These are phyloP conservation scores for Sepioteuthis lessoniana DNA, from an alignment of 2,888 invertebrate genomes.

Conservation along the genomic window DNA sequence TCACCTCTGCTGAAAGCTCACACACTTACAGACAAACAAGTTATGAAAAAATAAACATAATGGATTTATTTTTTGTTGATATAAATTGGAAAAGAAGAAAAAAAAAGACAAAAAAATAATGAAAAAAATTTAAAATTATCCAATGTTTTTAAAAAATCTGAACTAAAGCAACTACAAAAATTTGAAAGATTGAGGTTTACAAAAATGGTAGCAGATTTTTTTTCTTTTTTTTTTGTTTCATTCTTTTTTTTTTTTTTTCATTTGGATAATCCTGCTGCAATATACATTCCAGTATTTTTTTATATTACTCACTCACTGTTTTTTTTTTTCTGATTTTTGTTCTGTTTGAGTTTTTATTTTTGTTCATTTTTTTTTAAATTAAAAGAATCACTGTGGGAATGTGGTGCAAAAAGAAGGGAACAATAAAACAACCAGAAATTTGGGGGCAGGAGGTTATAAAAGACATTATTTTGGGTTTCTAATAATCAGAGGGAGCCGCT, in stretches of 20 bases:
- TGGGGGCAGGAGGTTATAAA: not conserved
- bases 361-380: not conserved
- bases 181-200: not conserved
- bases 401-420: not conserved
- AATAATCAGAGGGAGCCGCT: not conserved
- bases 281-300: slow-evolving; percentile 1
- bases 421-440: not conserved
- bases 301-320: slow-evolving; percentile 24
- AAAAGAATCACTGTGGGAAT: slow-evolving; percentile 7
- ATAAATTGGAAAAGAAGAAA: not conserved
- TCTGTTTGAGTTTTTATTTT: not conserved
- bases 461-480: slow-evolving; percentile 17
- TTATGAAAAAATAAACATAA: not conserved
- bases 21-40: slow-evolving; percentile 25
- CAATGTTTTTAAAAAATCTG: not conserved
- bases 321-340: not conserved
- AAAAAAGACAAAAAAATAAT: not conserved
- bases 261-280: not conserved
- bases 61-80: slow-evolving; percentile 33
- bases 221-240: not conserved
- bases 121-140: not conserved
- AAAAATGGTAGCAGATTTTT: not conserved
- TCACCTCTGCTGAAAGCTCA: slow-evolving; percentile 5
- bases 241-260: not conserved
- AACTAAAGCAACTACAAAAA: not conserved